A percentile compares a stretch with the other conserved stretches of the same genome.
These are phyloP conservation scores for Chaetops frenatus DNA, from an alignment of 2,113 vertebrate species.

Conservation along the genomic window DNA sequence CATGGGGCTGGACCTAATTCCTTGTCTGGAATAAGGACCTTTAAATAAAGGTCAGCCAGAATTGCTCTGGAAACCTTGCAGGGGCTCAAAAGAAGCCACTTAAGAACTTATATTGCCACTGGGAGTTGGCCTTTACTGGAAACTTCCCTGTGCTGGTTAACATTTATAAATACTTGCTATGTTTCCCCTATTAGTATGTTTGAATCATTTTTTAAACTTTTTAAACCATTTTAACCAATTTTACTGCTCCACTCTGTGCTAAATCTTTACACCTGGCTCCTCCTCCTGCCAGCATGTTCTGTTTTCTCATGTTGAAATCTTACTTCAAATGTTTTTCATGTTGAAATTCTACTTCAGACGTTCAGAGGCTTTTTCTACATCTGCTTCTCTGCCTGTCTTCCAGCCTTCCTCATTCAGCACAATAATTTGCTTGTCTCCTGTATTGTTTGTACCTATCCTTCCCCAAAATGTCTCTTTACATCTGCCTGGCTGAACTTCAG, in stretches of 20 bases:
- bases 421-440: not conserved
- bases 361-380: not conserved
- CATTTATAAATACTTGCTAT: not conserved
- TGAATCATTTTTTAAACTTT: not conserved
- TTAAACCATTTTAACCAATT: not conserved
- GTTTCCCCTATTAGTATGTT: not conserved
- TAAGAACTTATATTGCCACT: not conserved
- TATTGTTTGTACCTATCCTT: not conserved
- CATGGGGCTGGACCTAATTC: not conserved
- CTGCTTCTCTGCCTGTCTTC: not conserved
- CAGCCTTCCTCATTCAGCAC: not conserved
- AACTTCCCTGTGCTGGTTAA: not conserved
- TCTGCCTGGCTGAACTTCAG: not conserved
- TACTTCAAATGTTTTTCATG: not conserved
- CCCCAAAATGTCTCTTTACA: not conserved
- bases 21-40: slow-evolving; percentile 4
- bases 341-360: not conserved
- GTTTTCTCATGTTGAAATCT: not conserved
- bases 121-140: slow-evolving; percentile 37
- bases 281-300: not conserved
- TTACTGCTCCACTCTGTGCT: not conserved
- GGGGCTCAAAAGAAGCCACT: not conserved
- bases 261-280: not conserved
- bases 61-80: slow-evolving; percentile 5
- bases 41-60: slow-evolving; percentile 41